Base-by-base conservation (phyloP, 2,113 vertebrate genomes). In the Marmota monax region DNA sequence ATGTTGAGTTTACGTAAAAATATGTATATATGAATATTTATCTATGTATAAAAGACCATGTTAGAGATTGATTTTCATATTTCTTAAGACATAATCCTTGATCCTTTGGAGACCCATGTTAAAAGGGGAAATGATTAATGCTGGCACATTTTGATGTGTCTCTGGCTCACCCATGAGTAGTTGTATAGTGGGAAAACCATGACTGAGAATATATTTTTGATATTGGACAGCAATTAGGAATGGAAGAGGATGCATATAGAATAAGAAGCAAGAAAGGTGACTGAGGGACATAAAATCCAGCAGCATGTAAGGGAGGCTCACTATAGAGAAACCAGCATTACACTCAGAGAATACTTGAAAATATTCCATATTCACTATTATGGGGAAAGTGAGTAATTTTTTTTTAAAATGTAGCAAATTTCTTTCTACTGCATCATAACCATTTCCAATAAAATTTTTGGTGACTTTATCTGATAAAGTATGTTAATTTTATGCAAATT, bases 311-410 rank as follows among this genome's bases (percentile, higher is more conserved):
- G 51, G n/a, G 3, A 34, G 1, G 1, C 51, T 1, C 7, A 7
- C 4, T 63, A 1, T 0, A 32, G 7, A 83, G 25, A 91, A 88
- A 67, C 39, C 39, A 51, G 23, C 0, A 58, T 65, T 73, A n/a
- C 0, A 4, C 7, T 83, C 2, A 37, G 63, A 56, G 53, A 84
- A 94, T 53, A 1, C 7, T 94, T 7, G 45, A 91, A 88, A 72
- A 78, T 56, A 73, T 4, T 13, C 0, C 37, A 23, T 72, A 0
- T 29, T 88, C 25, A n/a, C 18, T n/a, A 29, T 48, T 70, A 42
- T 39, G 34, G 10, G 11, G 84, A 96, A 45, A 87, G 80, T 45
- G 11, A 96, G n/a, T 80, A 89, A 76, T n/a, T 85, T 89, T 61
- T 63, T 63, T 27, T 16, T 37, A 80, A 86, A 84, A 77, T 4